phyloP scores from a whole-genome alignment of 2,113 vertebrate genomes.

The Misgurnus anguillicaudatus region DNA sequence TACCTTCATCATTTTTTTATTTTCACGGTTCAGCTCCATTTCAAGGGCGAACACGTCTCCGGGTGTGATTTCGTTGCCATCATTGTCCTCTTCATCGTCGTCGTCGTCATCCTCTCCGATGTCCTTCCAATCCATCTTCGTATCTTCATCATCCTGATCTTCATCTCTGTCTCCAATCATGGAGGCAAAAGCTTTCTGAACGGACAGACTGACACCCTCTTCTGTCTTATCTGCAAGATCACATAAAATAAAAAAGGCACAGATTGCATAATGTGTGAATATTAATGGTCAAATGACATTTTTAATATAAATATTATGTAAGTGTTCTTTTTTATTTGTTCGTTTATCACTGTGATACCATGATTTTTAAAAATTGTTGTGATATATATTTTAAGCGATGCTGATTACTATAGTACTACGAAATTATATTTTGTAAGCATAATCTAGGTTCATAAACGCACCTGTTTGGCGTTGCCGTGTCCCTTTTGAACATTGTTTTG shows the following conservation, averaged over 20 bases:
- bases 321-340: no score
- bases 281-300: no score
- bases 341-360: no score
- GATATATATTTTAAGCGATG: no score
- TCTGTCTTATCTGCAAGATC: slow-evolving; percentile 60
- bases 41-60: slow-evolving; percentile 95
- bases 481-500: neutral
- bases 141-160: slow-evolving; percentile 62
- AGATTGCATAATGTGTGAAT: neutral
- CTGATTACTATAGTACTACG: neutral
- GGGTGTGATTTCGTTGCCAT: slow-evolving; percentile 76
- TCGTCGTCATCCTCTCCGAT: slow-evolving; percentile 75
- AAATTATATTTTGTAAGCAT: neutral
- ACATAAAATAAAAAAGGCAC: neutral
- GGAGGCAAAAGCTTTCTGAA: slow-evolving; percentile 92
- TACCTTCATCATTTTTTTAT: slow-evolving; percentile 97
- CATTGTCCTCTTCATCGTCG: slow-evolving; percentile 74
- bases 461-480: slow-evolving; percentile 27
- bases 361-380: no score
- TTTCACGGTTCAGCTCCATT: slow-evolving; percentile 95
- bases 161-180: slow-evolving; percentile 86
- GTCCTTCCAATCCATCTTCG: slow-evolving; percentile 71
- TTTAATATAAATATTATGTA: no score
- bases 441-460: slow-evolving; percentile 11
- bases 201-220: slow-evolving; percentile 90